A percentile compares a stretch with the other conserved stretches of the same genome.
These are phyloP conservation scores for Drosophila helvetica DNA, from an alignment of 2,888 invertebrate genomes.

Conservation along the genomic window DNA sequence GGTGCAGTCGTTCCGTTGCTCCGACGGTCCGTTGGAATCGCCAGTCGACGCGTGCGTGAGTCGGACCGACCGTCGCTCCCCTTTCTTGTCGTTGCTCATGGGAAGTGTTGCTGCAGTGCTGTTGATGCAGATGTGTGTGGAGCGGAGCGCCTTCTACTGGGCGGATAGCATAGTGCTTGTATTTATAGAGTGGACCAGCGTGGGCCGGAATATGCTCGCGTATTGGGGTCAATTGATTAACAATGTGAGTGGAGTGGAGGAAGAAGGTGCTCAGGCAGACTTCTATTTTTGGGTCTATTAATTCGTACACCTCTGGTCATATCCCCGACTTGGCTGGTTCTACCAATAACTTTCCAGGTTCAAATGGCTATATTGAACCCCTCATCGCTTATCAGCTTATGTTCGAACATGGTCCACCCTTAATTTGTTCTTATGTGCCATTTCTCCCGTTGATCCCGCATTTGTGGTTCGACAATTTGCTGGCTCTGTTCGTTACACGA, in stretches of 20 bases:
- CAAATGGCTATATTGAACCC: neutral
- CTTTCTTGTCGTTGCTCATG: slow-evolving; percentile 26
- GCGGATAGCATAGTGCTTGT: slow-evolving; percentile 41
- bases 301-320: neutral
- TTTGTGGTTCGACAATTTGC: slow-evolving; percentile 71
- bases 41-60: slow-evolving; percentile 35
- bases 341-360: neutral
- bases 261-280: slow-evolving; percentile 36
- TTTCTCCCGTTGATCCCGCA: slow-evolving; percentile 71
- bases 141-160: slow-evolving; percentile 22
- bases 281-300: slow-evolving; percentile 32
- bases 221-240: slow-evolving; percentile 76
- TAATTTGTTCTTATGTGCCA: slow-evolving; percentile 51
- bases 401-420: slow-evolving; percentile 39
- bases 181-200: slow-evolving; percentile 73
- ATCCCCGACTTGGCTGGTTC: neutral
- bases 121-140: slow-evolving; percentile 50
- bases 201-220: slow-evolving; percentile 40
- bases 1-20: slow-evolving; percentile 43
- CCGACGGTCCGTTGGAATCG: slow-evolving; percentile 43
- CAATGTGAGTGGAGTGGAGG: slow-evolving; percentile 37
- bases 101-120: slow-evolving; percentile 44
- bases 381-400: slow-evolving; percentile 4
- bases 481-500: slow-evolving; percentile 72
- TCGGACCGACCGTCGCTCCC: slow-evolving; percentile 20